phyloP scores from a whole-genome alignment of 2,888 invertebrate species.

The Tiliacea aurago region DNA sequence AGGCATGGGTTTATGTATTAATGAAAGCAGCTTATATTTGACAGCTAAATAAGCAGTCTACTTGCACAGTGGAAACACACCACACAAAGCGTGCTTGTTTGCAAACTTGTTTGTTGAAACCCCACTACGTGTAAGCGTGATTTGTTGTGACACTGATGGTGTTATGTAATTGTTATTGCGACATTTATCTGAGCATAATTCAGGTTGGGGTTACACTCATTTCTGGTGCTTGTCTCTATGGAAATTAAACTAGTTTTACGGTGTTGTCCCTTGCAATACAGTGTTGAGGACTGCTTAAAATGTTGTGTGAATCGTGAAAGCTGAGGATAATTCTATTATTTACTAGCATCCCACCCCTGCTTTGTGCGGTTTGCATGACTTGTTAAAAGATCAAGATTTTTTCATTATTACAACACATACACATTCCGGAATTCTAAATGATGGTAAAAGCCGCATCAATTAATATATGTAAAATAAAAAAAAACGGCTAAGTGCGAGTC shows the following conservation, averaged over 20 bases:
- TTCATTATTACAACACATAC: not conserved
- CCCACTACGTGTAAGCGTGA: conserved; percentile 49
- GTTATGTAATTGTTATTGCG: conserved; percentile 62
- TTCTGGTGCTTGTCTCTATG: conserved; percentile 41
- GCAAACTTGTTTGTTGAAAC: conserved; percentile 53
- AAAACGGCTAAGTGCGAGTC: no score
- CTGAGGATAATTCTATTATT: not conserved
- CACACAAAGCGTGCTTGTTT: conserved; percentile 44
- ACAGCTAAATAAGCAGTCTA: not conserved
- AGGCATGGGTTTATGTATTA: no score
- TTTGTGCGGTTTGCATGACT: no score
- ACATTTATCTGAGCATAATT: conserved; percentile 60
- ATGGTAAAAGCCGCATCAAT: not conserved
- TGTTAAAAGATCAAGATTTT: not conserved
- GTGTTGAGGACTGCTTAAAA: not conserved
- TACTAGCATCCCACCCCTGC: not conserved
- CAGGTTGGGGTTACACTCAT: conserved; percentile 44
- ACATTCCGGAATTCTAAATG: not conserved
- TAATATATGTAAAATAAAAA: no score
- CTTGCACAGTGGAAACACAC: conserved; percentile 27
- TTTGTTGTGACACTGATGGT: conserved; percentile 55
- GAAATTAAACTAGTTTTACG: conserved; percentile 36
- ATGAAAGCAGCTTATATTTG: not conserved
- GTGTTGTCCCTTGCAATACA: not conserved
- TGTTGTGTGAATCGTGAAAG: not conserved